Conservation (phyloP, 2,888 invertebrate species). For the Drosophila dives region DNA sequence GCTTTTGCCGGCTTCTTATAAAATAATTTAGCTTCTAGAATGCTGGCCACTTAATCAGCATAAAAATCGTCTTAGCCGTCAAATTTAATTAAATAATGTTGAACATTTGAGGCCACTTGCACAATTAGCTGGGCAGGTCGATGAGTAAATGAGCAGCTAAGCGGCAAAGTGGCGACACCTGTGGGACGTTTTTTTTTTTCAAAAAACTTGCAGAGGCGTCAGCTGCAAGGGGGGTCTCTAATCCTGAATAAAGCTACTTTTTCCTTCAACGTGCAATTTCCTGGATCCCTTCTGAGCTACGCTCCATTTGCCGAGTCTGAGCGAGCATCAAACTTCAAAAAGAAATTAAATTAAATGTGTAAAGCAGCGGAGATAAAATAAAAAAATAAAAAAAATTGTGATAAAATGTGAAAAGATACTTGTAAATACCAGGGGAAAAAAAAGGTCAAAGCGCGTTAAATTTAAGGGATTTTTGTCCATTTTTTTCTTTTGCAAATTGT, state of each 20-base stretch:
- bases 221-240: background rate
- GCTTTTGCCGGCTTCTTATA: conserved; percentile 17
- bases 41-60: conserved; percentile 75
- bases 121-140: conserved; percentile 63
- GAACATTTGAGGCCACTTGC: conserved; percentile 68
- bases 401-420: conserved; percentile 59
- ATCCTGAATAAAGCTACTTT: background rate
- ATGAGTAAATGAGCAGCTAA: conserved; percentile 68
- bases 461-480: conserved; percentile 63
- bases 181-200: conserved; percentile 53
- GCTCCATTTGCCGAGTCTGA: conserved; percentile 26
- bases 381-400: conserved; percentile 9
- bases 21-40: conserved; percentile 38
- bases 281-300: conserved; percentile 10
- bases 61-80: conserved; percentile 62
- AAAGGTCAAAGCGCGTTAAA: conserved; percentile 76
- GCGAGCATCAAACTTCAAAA: conserved; percentile 74
- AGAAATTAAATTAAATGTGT: conserved; percentile 79
- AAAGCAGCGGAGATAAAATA: conserved; percentile 66
- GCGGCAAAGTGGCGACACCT: conserved; percentile 75
- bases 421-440: conserved; percentile 58
- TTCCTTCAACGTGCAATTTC: background rate
- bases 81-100: conserved; percentile 73
- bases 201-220: conserved; percentile 25
- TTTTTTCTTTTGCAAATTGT: conserved; percentile 45